Evolutionary conservation across 2,797 vertebrate genomes (phyloP), one percentile per base, ranked within the genome.

Genomic region (Sebastes taczanowskii): DNA sequence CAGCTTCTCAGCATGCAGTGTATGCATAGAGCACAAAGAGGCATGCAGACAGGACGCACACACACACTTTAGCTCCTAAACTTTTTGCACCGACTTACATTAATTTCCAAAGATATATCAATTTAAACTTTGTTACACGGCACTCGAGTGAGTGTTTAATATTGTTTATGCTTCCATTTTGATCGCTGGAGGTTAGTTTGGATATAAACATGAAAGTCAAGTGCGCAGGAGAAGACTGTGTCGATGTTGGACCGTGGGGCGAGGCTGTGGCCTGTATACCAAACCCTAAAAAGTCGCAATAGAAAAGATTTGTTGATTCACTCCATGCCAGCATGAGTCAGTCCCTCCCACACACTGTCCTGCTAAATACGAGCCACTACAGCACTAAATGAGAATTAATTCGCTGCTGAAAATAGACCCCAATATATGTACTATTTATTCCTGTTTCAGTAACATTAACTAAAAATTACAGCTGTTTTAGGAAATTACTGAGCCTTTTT

Each of bases 211-310:
- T 46, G 2, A 18, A 18, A 46, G 42, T 46, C 42, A 46, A 46
- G 16, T 7, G 42, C 6, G 0, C 42, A 46, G 42, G 42, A 46
- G 42, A 46, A 46, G 42, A 46, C 42, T 18, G 38, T 42, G 38
- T 16, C 14, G 42, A 46, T 18, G 42, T 46, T 0, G 16, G 16
- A 46, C 42, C 0, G 13, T 3, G 16, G 14, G 2, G 42, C 0
- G 42, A 46, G 42, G 42, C 14, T 46, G 42, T 46, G 42, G 42
- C 42, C 42, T 0, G 42, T 46, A 46, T 46, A 46, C 42, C 42
- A 46, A 46, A 46, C 42, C 42, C 42, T 46, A 46, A 46, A 46
- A 46, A 46, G 42, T 18, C 22, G 2, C 53, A 23, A 13, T 56
- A 27, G 2, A 56, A 56, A 56, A 56, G 11, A 56, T 25, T 25